Base-by-base conservation (phyloP, 2,113 vertebrate species). In the Phrynocephalus versicolor region DNA sequence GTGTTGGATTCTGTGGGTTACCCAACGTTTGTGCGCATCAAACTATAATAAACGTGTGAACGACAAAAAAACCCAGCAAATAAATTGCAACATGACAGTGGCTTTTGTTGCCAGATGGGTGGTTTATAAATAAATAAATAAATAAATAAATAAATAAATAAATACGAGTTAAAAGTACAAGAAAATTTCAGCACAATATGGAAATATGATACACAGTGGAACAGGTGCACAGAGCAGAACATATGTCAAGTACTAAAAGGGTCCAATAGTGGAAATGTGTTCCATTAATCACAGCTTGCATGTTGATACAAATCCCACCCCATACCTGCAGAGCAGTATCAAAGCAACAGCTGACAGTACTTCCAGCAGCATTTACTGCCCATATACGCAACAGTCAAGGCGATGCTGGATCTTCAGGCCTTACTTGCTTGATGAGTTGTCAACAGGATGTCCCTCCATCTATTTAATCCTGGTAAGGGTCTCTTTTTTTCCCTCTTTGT, bases 381-480 rank as follows among this genome's bases (percentile, higher is more conserved):
- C 87, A n/a, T 19, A 79, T 89, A 65, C 65, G 71, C 82, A 89
- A 87, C 75, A 90, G 90, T 85, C 78, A 37, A 39, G 73, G 65
- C 81, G 89, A 90, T 79, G 78, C 86, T 85, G 81, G 51, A 58
- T 78, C 85, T 69, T 82, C 75, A 83, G 80, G 86, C 89, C 80
- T 69, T 62, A 41, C 57, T 82, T 80, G 16, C 39, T 73, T 23
- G 14, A 82, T 60, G 65, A 65, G 77, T 87, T 85, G 21, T 30
- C 33, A 83, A 82, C 84, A 65, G 85, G 92, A 57, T 18, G 15
- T 84, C 82, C 73, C 87, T 93, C 65, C 89, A 33, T 67, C 90
- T 90, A 41, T 89, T 85, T 65, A 87, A 7, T 39, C 76, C 30
- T 0, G 93, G 94, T 94, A 91, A 94, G 94, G 93, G 57, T 13